Conservation (phyloP, 2,888 invertebrate species). For the Synanthedon andrenaeformis region DNA sequence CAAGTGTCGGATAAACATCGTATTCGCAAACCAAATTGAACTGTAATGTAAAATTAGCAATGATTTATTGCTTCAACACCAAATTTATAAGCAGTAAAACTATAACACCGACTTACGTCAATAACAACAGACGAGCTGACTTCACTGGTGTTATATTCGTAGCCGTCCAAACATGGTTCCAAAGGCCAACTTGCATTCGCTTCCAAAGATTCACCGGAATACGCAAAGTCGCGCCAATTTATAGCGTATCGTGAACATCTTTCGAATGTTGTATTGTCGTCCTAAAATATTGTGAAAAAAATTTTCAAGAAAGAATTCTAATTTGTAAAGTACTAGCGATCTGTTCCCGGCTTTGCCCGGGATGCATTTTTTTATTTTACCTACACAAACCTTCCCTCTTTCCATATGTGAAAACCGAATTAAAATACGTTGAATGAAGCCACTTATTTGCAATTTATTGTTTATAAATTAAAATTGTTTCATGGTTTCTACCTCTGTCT, state of each 20-base stretch:
- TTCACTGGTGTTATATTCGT: slow-evolving; percentile 80
- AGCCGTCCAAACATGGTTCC: slow-evolving; percentile 80
- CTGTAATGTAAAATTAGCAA: slow-evolving; percentile 60
- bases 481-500: too few species aligned
- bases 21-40: slow-evolving; percentile 90
- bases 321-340: too few species aligned
- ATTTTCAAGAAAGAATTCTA: not conserved
- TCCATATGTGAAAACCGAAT: too few species aligned
- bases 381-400: too few species aligned
- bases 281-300: slow-evolving; percentile 1
- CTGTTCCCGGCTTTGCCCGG: too few species aligned
- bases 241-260: slow-evolving; percentile 80
- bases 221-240: slow-evolving; percentile 74
- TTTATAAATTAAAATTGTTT: too few species aligned
- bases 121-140: slow-evolving; percentile 85
- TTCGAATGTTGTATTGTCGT: slow-evolving; percentile 67
- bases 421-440: too few species aligned
- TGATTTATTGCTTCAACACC: not conserved
- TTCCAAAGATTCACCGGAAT: slow-evolving; percentile 30
- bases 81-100: not conserved
- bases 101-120: slow-evolving; percentile 73
- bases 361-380: too few species aligned
- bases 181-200: slow-evolving; percentile 72
- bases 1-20: slow-evolving; percentile 88
- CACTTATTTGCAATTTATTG: too few species aligned